Base-by-base conservation (phyloP, 37 sponge, comb jelly and placozoan species). In the Bolinopsis microptera region DNA sequence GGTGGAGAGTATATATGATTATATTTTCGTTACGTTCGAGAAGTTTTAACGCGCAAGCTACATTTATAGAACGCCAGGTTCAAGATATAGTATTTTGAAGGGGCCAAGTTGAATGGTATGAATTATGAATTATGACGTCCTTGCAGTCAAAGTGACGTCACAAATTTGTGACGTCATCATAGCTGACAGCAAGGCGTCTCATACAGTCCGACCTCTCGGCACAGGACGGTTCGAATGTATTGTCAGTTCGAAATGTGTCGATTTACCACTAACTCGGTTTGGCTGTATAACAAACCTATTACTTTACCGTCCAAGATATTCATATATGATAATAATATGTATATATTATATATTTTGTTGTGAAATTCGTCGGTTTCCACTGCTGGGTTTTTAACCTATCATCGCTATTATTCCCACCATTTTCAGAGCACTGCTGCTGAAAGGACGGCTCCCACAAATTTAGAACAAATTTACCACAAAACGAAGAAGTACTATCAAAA, bases 401-500 rank as follows among this genome's bases (percentile, higher is more conserved):
- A 48, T 48, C 61, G 61, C 61, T 13, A 48, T 48, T 13, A 48
- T 13, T 13, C 13, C 61, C 61, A 48, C 61, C 61, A 48, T 48
- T 48, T 48, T 48, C 61, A 48, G 61, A 24, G 5, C 75, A n/a
- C 31, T 28, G 3, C 75, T 72, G 31, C 75, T 72, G 75, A 72
- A n/a, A n/a, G 31, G 31, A n/a, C 31, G 31, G 31, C 75, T 28
- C 75, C 75, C 26, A 72, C 75, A 30, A 72, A 72, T 28, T 28
- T 72, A 28, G 75, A n/a, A n/a, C 5, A 72, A 28, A 72, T 72
- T 28, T 72, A 72, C 31, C 75, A 72, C 75, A 72, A 72, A 72
- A 72, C 75, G 26, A 72, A 72, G 75, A 28, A 72, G 75, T 72
- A 72, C 75, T 72, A 72, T 28, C 75, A 72, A 72, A 72, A 72